Conservation (phyloP, 92 coral and sea anemone genomes). For the Palythoa grandiflora region DNA sequence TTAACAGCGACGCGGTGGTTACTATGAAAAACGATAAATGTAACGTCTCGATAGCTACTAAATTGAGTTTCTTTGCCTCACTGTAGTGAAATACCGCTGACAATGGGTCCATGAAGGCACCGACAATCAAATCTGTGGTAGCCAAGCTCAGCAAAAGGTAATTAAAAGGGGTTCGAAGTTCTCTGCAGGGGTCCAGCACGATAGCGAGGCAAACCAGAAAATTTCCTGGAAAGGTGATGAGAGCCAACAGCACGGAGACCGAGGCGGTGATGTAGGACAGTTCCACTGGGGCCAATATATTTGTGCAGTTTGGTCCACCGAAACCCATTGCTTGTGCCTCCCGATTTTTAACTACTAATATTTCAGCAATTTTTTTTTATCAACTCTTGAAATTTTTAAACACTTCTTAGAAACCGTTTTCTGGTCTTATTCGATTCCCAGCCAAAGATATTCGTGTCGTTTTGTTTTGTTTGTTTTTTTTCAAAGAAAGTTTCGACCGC, state of each 20-base stretch:
- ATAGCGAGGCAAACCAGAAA: slow-evolving; percentile 83
- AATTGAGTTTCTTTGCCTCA: slow-evolving; percentile 68
- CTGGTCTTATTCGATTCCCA: no score
- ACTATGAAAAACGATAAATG: slow-evolving; percentile 79
- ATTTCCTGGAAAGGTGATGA: slow-evolving; percentile 88
- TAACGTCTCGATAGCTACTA: slow-evolving; percentile 67
- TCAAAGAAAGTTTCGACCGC: no score
- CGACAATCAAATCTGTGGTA: slow-evolving; percentile 85
- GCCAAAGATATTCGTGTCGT: no score
- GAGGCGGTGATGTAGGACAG: slow-evolving; percentile 81
- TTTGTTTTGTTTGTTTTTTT: not conserved
- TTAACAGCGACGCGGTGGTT: slow-evolving; percentile 85
- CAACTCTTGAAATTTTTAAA: not conserved
- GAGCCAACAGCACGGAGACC: slow-evolving; percentile 65
- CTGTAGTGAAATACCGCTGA: slow-evolving; percentile 76
- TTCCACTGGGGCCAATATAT: slow-evolving; percentile 57
- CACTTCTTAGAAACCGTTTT: no score
- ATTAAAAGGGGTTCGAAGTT: slow-evolving; percentile 87
- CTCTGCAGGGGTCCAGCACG: slow-evolving; percentile 81
- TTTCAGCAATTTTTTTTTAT: not conserved
- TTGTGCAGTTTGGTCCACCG: slow-evolving; percentile 53
- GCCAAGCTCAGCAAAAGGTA: slow-evolving; percentile 83
- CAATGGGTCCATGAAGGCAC: slow-evolving; percentile 82
- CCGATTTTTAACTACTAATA: not conserved
- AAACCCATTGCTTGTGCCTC: slow-evolving; percentile 7